phyloP scores from a whole-genome alignment of 2,888 invertebrate genomes.

The Hyles lineata region DNA sequence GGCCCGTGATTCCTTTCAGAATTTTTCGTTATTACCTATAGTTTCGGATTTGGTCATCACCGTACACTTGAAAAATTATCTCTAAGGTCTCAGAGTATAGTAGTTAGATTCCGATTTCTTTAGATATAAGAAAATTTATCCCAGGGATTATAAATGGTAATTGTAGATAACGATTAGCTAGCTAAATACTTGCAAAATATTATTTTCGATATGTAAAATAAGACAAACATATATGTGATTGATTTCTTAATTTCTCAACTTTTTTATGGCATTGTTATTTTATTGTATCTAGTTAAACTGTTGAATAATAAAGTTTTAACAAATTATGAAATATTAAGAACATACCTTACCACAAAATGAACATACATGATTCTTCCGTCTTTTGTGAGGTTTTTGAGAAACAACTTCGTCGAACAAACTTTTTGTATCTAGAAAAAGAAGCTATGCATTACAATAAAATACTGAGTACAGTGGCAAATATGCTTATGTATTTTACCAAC shows the following conservation, averaged over 20 bases:
- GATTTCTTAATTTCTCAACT: not conserved
- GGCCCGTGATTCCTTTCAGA: no score
- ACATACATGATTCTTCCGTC: conserved; percentile 42
- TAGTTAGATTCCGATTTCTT: no score
- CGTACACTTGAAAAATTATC: no score
- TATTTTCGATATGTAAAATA: no score
- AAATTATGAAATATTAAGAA: conserved; percentile 6
- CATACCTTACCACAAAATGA: conserved; percentile 54
- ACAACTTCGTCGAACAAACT: conserved; percentile 9
- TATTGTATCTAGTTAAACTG: not conserved
- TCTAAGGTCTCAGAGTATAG: no score
- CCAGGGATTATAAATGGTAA: no score
- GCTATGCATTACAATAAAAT: not conserved
- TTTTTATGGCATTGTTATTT: not conserved
- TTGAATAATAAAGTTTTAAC: not conserved
- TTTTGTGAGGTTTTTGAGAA: conserved; percentile 28
- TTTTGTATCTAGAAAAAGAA: conserved; percentile 37
- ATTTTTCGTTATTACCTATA: no score
- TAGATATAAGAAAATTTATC: no score
- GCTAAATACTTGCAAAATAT: no score
- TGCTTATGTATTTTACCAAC: conserved; percentile 37
- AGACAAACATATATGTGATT: no score
- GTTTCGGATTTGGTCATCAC: no score
- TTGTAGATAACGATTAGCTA: no score
- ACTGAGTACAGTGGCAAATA: conserved; percentile 4